Evolutionary conservation across 2,888 invertebrate species (phyloP).

Genomic region (Ormyrus pomaceus): DNA sequence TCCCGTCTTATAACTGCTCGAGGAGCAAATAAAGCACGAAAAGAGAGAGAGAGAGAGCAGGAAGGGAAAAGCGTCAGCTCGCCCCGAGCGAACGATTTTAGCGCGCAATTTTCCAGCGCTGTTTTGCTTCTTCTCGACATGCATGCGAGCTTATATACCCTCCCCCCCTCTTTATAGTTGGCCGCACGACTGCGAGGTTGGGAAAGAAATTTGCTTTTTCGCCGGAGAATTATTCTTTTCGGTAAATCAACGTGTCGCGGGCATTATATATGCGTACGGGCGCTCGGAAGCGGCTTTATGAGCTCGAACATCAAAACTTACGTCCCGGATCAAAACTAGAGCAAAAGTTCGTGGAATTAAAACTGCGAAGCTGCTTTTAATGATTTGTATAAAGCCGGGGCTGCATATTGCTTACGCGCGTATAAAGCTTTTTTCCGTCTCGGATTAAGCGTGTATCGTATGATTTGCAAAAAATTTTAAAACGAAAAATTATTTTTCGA

Average conservation of each 20-base stretch:
- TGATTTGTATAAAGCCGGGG: too few relatives aligned
- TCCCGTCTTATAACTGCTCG: conserved; percentile 8
- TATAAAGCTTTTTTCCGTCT: too few relatives aligned
- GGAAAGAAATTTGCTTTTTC: conserved; percentile 26
- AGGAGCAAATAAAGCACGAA: conserved; percentile 35
- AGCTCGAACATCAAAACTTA: conserved; percentile 20
- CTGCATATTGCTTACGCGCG: too few relatives aligned
- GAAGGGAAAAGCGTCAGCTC: not conserved
- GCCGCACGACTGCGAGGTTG: not conserved
- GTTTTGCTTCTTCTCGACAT: conserved; percentile 18
- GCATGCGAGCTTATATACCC: not conserved
- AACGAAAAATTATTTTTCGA: too few relatives aligned
- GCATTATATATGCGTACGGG: conserved; percentile 11
- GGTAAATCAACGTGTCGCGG: conserved; percentile 49
- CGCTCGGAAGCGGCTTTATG: conserved; percentile 4
- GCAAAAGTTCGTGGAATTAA: not conserved
- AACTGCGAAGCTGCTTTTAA: not conserved
- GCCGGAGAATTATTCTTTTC: conserved; percentile 44
- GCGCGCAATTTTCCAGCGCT: conserved; percentile 39
- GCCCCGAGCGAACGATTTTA: conserved; percentile 28
- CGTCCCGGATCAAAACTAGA: not conserved
- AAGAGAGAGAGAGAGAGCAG: conserved; percentile 3
- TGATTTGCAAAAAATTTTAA: too few relatives aligned
- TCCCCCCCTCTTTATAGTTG: conserved; percentile 2
- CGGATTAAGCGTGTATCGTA: too few relatives aligned